Percentiles rank a stretch among this genome's conserved stretches.
Evolutionary conservation across 64 coral and sea anemone genomes (phyloP).

Genomic region (Stichodactyla helianthus): DNA sequence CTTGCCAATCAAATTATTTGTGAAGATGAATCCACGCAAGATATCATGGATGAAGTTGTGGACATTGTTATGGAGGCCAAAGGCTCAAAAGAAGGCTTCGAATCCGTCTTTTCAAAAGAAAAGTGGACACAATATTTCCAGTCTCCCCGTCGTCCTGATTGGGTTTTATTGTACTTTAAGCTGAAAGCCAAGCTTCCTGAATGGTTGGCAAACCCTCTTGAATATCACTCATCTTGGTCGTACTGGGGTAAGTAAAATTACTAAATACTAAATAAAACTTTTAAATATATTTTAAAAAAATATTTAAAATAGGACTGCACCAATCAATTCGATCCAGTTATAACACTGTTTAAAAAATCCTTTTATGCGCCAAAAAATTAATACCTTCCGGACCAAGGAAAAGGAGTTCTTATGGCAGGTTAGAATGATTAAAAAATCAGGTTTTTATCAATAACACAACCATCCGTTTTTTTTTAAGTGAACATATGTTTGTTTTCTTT

Average conservation of each 20-base stretch:
- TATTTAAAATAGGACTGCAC: no score
- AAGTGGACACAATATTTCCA: slow-evolving; percentile 9
- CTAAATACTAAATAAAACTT: no score
- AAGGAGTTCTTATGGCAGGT: no score
- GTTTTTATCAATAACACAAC: no score
- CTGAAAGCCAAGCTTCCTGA: background rate
- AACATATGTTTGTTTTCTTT: background rate
- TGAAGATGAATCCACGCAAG: background rate
- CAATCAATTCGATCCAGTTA: no score
- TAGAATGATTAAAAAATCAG: no score
- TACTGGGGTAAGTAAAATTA: background rate
- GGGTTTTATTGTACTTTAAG: slow-evolving; percentile 7
- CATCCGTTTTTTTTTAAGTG: no score
- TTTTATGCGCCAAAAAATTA: no score
- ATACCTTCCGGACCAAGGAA: no score
- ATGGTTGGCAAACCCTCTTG: background rate
- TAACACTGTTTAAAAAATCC: no score
- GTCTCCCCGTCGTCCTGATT: slow-evolving; percentile 10
- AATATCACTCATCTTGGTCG: background rate
- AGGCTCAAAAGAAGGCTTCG: slow-evolving; percentile 28
- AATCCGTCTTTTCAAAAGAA: slow-evolving; percentile 30
- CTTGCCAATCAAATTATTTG: slow-evolving; percentile 2
- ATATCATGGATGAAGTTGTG: background rate
- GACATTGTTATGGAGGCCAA: slow-evolving; percentile 25
- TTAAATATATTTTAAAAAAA: no score